Conservation (phyloP, 2,888 invertebrate species). For the Drosophila paranaensis region DNA sequence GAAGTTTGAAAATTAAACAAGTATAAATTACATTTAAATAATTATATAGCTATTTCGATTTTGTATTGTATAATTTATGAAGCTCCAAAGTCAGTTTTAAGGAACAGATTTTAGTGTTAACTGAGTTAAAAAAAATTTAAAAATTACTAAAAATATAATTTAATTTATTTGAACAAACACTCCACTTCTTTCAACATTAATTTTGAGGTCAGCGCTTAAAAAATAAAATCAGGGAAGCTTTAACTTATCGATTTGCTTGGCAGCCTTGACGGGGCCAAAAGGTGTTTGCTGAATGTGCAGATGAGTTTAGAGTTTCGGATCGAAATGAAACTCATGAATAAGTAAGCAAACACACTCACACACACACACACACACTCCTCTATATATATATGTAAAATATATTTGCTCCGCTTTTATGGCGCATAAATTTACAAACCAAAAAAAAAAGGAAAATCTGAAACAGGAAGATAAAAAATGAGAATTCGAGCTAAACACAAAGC, state of each 20-base stretch:
- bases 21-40: too few species aligned
- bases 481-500: slow-evolving; percentile 53
- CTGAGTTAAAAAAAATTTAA: too few species aligned
- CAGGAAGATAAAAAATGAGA: slow-evolving; percentile 59
- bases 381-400: slow-evolving; percentile 34
- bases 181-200: not conserved
- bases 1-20: too few species aligned
- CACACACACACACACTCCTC: not conserved
- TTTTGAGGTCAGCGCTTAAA: not conserved
- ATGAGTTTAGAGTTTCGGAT: slow-evolving; percentile 20
- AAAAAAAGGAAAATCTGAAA: slow-evolving; percentile 49
- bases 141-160: not conserved
- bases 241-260: slow-evolving; percentile 61
- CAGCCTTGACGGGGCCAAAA: slow-evolving; percentile 11
- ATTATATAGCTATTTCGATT: too few species aligned
- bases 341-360: slow-evolving; percentile 46
- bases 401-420: slow-evolving; percentile 65
- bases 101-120: too few species aligned
- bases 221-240: slow-evolving; percentile 16
- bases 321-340: slow-evolving; percentile 65
- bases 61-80: too few species aligned
- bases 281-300: slow-evolving; percentile 14
- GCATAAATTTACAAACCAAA: slow-evolving; percentile 68
- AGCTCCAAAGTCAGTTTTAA: too few species aligned
- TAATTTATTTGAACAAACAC: too few species aligned